Evolutionary conservation across 1,140 invertebrate species (phyloP).

Genomic region (Nautilus pompilius): DNA sequence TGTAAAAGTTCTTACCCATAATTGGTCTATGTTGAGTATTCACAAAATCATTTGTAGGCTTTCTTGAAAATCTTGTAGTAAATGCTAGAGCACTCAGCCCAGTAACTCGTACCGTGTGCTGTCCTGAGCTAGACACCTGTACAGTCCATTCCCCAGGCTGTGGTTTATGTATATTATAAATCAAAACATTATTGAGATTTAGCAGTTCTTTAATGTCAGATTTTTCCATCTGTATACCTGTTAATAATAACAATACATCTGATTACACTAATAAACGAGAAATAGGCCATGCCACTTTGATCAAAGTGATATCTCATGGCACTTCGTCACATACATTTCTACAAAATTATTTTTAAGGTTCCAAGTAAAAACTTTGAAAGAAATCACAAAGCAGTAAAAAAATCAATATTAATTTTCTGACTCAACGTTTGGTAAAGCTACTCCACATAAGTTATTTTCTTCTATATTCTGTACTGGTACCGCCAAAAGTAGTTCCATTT

Average conservation of each 20-base stretch:
- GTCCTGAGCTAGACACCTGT: constrained; percentile 61
- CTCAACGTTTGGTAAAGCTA: no score
- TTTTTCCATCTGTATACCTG: no score
- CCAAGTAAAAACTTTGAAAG: no score
- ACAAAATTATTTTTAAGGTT: neutral
- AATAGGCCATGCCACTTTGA: neutral
- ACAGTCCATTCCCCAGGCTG: constrained; percentile 65
- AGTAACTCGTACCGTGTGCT: constrained; percentile 66
- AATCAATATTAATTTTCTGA: no score
- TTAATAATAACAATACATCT: no score
- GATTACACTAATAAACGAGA: neutral
- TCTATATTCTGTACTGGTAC: no score
- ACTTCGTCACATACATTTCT: neutral
- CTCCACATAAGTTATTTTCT: no score
- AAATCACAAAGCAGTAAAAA: no score
- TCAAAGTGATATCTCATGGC: neutral
- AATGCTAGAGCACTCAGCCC: constrained; percentile 67
- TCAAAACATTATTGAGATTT: constrained; percentile 65
- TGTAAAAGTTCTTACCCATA: constrained; percentile 55
- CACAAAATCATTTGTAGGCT: constrained; percentile 56
- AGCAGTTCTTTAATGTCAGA: constrained; percentile 61
- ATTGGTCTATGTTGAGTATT: constrained; percentile 64
- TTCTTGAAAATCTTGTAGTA: constrained; percentile 66
- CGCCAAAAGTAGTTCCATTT: no score
- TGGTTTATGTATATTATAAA: constrained; percentile 64